Conservation (phyloP, 2,888 invertebrate species). For the Cerastis leucographa region DNA sequence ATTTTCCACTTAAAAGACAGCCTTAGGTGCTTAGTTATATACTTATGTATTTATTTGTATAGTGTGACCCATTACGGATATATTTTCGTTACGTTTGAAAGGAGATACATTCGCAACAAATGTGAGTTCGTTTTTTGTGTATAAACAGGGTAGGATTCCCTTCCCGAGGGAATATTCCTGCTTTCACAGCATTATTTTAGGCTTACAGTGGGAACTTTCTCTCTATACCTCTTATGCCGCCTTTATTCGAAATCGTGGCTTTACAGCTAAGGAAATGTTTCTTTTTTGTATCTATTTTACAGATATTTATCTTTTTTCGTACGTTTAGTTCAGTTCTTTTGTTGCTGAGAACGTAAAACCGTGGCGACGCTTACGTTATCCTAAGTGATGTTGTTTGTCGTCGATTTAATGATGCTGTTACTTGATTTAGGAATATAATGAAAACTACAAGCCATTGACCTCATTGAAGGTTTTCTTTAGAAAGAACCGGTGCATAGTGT, state of each 20-base stretch:
- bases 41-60: conserved; percentile 5
- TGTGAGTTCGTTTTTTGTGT: conserved; percentile 67
- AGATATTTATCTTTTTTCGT: conserved; percentile 44
- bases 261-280: conserved; percentile 46
- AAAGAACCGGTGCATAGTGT: background rate
- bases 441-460: background rate
- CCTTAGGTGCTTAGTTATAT: conserved; percentile 2
- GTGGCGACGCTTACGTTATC: background rate
- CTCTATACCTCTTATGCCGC: conserved; percentile 44
- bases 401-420: background rate
- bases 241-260: conserved; percentile 49
- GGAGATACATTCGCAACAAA: conserved; percentile 64
- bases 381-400: background rate
- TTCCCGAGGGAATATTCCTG: conserved; percentile 64
- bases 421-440: background rate
- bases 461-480: background rate
- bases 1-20: background rate
- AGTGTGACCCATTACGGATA: conserved; percentile 49
- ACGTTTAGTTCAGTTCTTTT: conserved; percentile 3
- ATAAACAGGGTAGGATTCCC: conserved; percentile 69
- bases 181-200: conserved; percentile 71
- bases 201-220: conserved; percentile 62
- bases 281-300: conserved; percentile 33
- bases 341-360: background rate
- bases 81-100: conserved; percentile 64